Conservation (phyloP, 2,113 vertebrate genomes). For the Hemicordylus capensis region DNA sequence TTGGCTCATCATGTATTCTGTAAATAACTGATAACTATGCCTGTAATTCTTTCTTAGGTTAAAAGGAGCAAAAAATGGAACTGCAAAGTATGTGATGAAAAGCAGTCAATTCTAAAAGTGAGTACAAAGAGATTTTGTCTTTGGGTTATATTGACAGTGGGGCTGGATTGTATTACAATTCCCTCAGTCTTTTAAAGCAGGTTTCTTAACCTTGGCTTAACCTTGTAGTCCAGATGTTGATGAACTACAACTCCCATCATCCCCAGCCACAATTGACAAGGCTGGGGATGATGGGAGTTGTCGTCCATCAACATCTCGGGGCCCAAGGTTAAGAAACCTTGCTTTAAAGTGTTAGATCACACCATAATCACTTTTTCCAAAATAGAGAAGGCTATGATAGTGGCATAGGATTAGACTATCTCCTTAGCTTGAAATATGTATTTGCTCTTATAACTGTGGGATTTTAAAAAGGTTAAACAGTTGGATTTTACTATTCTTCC, state of each 20-base stretch:
- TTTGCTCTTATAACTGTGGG: background rate
- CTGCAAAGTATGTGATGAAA: slow-evolving; percentile 89
- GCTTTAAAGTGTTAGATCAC: no score
- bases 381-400: background rate
- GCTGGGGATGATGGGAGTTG: no score
- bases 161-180: background rate
- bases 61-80: slow-evolving; percentile 87
- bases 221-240: no score
- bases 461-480: background rate
- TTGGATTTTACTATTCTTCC: background rate
- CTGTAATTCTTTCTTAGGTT: slow-evolving; percentile 72
- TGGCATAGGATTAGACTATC: background rate
- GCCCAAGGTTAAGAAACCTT: no score
- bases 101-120: slow-evolving; percentile 87
- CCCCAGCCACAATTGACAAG: no score
- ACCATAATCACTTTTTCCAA: background rate
- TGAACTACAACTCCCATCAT: no score
- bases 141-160: background rate
- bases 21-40: background rate
- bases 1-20: background rate
- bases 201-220: no score
- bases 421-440: background rate
- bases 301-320: no score
- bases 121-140: background rate
- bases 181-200: background rate